Evolutionary conservation across 1,140 invertebrate genomes (phyloP).

Genomic region (Aradophagus sp.): DNA sequence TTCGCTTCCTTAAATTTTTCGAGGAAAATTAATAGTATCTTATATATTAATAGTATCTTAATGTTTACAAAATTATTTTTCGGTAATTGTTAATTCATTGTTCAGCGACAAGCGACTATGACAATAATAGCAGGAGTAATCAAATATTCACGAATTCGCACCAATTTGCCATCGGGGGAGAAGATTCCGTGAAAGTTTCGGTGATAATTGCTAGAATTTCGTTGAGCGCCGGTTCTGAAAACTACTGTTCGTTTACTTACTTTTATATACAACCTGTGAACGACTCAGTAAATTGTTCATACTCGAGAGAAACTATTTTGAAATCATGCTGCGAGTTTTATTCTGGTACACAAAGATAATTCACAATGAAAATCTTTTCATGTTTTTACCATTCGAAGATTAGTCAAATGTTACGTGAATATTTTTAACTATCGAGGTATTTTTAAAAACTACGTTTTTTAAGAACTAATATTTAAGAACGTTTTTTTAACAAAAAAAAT

Average conservation of each 20-base stretch:
- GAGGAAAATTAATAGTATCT: too few species aligned
- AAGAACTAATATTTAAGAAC: too few species aligned
- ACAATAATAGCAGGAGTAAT: background rate
- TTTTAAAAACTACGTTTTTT: too few species aligned
- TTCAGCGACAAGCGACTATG: background rate
- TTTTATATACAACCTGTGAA: constrained; percentile 9
- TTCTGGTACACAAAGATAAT: background rate
- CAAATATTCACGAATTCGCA: constrained; percentile 11
- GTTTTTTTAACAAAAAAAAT: too few species aligned
- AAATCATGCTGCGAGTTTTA: constrained; percentile 8
- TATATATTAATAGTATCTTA: too few species aligned
- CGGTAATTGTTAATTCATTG: too few species aligned
- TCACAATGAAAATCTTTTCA: too few species aligned
- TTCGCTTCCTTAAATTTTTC: too few species aligned
- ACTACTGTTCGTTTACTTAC: constrained; percentile 22
- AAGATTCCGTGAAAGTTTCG: constrained; percentile 6
- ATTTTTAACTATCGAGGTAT: too few species aligned
- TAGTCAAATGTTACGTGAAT: too few species aligned
- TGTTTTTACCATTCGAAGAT: too few species aligned
- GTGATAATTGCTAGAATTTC: constrained; percentile 22
- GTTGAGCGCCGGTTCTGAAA: background rate
- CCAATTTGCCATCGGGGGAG: constrained; percentile 1
- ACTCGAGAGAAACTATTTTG: constrained; percentile 9
- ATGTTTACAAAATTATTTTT: too few species aligned
- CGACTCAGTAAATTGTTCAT: constrained; percentile 12